These are phyloP conservation scores for Bovichtus variegatus DNA, from an alignment of 2,797 vertebrate genomes.

Conservation along the genomic window DNA sequence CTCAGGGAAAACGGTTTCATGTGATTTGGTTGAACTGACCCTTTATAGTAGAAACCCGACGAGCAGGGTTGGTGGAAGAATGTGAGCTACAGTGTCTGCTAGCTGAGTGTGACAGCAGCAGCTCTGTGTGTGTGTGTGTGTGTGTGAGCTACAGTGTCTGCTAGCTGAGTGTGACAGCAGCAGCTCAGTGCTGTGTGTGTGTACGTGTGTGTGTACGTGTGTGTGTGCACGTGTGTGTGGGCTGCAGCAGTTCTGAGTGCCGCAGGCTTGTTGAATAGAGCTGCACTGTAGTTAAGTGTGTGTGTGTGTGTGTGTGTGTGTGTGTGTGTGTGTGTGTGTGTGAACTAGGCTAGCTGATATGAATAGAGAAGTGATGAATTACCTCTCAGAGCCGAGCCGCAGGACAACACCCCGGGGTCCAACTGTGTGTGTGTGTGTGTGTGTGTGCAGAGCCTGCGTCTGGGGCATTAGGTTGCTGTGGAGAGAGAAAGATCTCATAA, in stretches of 20 bases:
- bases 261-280: constrained; percentile 69
- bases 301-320: constrained; percentile 7
- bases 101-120: constrained; percentile 12
- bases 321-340: constrained; percentile 14
- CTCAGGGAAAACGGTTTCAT: no score
- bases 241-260: constrained; percentile 51
- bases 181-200: background rate
- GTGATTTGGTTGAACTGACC: background rate
- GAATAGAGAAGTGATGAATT: constrained; percentile 79
- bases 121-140: background rate
- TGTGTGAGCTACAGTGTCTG: constrained; percentile 46
- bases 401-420: constrained; percentile 64
- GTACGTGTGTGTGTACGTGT: background rate
- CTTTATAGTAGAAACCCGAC: background rate
- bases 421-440: background rate
- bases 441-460: background rate
- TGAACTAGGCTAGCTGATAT: constrained; percentile 70
- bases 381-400: constrained; percentile 60
- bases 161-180: no score
- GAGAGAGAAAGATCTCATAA: background rate
- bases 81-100: constrained; percentile 16
- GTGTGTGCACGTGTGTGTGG: background rate
- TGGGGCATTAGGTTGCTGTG: background rate
- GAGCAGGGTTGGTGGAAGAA: background rate
- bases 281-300: constrained; percentile 64